These are phyloP conservation scores for Oncorhynchus keta DNA, from an alignment of 2,113 vertebrate genomes.

Conservation along the genomic window DNA sequence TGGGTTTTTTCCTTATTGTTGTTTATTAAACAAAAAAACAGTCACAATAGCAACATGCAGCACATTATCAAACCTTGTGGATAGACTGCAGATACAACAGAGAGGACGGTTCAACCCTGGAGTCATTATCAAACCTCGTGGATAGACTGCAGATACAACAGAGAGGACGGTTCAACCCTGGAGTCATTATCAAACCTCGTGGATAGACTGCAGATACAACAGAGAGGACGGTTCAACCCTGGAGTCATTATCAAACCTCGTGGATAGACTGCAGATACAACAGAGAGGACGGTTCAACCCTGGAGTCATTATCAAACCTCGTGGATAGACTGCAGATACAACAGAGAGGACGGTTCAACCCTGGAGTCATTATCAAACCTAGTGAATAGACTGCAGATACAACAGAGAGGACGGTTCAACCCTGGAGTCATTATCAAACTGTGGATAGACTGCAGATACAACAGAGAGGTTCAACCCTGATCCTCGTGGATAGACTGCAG, in stretches of 20 bases:
- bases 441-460: background rate
- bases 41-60: background rate
- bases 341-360: background rate
- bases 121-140: background rate
- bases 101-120: background rate
- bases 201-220: too few relatives aligned
- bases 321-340: background rate
- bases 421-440: background rate
- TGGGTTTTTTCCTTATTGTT: background rate
- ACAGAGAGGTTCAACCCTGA: too few relatives aligned
- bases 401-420: background rate
- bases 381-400: background rate
- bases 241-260: too few relatives aligned
- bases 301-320: background rate
- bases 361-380: background rate
- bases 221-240: too few relatives aligned
- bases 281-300: too few relatives aligned
- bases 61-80: background rate
- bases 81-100: background rate
- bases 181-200: too few relatives aligned
- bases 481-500: background rate
- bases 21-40: background rate
- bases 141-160: too few relatives aligned
- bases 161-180: too few relatives aligned
- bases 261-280: too few relatives aligned